Percentiles rank a stretch among this genome's conserved stretches.
Conservation (phyloP, 92 coral and sea anemone species). For the Hydrozoanthus gracilis region DNA sequence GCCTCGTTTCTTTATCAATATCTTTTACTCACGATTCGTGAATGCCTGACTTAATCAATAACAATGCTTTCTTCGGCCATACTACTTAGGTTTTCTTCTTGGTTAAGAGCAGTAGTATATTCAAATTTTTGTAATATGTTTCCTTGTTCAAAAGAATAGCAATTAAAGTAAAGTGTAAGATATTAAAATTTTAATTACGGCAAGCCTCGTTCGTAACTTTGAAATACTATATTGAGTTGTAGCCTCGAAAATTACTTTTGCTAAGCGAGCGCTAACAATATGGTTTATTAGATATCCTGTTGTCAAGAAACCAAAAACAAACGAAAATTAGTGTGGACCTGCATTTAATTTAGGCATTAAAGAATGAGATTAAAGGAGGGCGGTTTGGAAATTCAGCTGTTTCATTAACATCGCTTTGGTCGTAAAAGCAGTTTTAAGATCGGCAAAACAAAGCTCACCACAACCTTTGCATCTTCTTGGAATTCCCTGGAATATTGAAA, state of each 20-base stretch:
- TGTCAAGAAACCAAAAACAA: conserved; percentile 17
- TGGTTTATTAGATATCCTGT: conserved; percentile 24
- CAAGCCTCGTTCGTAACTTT: neutral
- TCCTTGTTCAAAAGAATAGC: conserved; percentile 12
- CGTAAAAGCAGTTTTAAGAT: neutral
- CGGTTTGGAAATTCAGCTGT: neutral
- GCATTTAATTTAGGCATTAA: conserved; percentile 11
- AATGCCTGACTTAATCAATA: neutral
- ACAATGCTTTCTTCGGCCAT: neutral
- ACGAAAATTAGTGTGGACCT: conserved; percentile 9
- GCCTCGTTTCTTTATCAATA: neutral
- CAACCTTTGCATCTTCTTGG: neutral
- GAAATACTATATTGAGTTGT: conserved; percentile 31
- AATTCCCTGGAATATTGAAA: neutral
- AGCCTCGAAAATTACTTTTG: conserved; percentile 19
- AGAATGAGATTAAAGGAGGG: neutral
- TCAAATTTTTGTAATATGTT: conserved; percentile 5
- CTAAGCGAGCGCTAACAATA: conserved; percentile 9
- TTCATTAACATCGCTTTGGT: neutral
- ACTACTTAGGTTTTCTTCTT: neutral
- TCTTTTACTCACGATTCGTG: neutral
- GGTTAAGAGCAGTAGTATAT: neutral
- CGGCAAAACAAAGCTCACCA: neutral
- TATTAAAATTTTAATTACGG: conserved; percentile 8
- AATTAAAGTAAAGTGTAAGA: neutral